Evolutionary conservation across 2,797 vertebrate genomes (phyloP).

Genomic region (Sarcoramphus papa): DNA sequence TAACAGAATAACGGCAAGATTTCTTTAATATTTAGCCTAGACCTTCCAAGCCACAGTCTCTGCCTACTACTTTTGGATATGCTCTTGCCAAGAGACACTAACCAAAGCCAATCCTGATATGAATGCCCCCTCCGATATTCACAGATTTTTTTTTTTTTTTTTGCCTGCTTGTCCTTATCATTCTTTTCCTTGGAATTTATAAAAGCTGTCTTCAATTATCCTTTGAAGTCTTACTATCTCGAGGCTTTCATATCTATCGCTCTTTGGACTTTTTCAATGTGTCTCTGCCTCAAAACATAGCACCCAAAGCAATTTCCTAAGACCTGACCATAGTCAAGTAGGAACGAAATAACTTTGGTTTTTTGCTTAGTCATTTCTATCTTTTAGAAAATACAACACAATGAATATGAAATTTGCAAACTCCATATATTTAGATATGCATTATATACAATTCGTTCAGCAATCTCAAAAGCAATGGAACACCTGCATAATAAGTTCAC

Average conservation of each 20-base stretch:
- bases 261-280: background rate
- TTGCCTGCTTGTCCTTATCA: background rate
- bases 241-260: background rate
- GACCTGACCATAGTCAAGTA: background rate
- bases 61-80: background rate
- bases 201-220: background rate
- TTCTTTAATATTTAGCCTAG: background rate
- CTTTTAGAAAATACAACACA: background rate
- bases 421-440: background rate
- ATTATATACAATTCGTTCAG: constrained; percentile 10
- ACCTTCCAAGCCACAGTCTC: background rate
- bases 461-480: constrained; percentile 28
- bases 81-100: background rate
- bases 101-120: background rate
- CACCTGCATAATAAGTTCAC: constrained; percentile 11
- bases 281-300: background rate
- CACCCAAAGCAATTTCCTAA: background rate
- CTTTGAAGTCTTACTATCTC: background rate
- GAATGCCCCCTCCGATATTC: background rate
- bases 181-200: background rate
- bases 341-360: background rate
- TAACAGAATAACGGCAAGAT: background rate
- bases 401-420: no score
- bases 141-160: background rate
- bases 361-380: background rate